phyloP scores from a whole-genome alignment of 1,140 invertebrate genomes.

The Battus philenor region DNA sequence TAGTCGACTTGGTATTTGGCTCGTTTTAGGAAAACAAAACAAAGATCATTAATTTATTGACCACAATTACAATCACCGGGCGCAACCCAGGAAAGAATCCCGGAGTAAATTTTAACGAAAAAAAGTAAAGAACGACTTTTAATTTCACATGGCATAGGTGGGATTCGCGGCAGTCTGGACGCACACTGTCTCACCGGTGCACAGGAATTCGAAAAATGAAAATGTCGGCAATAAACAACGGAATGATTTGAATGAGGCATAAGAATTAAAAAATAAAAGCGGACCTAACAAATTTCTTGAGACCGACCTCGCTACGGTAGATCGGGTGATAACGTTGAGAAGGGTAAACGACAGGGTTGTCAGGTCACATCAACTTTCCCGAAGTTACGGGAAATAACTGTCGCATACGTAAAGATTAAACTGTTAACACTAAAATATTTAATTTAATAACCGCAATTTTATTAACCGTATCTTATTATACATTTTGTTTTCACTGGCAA shows the following conservation, averaged over 20 bases:
- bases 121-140: slow-evolving; percentile 50
- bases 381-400: too few species aligned
- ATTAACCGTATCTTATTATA: background rate
- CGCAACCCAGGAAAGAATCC: slow-evolving; percentile 43
- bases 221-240: slow-evolving; percentile 73
- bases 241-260: slow-evolving; percentile 70
- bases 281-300: slow-evolving; percentile 61
- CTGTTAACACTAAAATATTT: too few species aligned
- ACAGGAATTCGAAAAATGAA: slow-evolving; percentile 67
- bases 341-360: slow-evolving; percentile 49
- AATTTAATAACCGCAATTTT: too few species aligned
- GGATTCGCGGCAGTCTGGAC: slow-evolving; percentile 38
- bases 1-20: slow-evolving; percentile 47
- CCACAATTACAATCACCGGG: slow-evolving; percentile 65
- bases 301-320: slow-evolving; percentile 34
- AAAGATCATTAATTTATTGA: slow-evolving; percentile 62
- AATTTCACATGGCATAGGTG: slow-evolving; percentile 63
- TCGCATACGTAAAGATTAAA: too few species aligned
- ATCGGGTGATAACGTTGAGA: slow-evolving; percentile 58
- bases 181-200: slow-evolving; percentile 27
- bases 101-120: slow-evolving; percentile 49
- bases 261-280: slow-evolving; percentile 62
- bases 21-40: slow-evolving; percentile 37
- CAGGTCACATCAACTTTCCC: slow-evolving; percentile 23
- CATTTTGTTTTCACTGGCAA: background rate